Conservation (phyloP, 1,140 invertebrate species). For the Heliconius hermathena region DNA sequence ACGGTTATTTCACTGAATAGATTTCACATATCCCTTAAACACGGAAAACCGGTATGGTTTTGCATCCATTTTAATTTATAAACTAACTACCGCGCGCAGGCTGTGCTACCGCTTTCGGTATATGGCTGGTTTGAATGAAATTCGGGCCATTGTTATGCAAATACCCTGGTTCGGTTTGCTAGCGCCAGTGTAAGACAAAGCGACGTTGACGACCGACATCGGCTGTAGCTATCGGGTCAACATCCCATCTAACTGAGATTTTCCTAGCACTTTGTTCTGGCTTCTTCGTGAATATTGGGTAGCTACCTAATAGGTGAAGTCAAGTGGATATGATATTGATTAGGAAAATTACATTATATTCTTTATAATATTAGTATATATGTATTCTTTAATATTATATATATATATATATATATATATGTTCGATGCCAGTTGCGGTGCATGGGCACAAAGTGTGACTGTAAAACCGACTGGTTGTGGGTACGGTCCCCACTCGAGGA, state of each 20-base stretch:
- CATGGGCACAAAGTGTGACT: too few species aligned
- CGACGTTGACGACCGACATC: constrained; percentile 70
- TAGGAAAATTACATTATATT: not conserved
- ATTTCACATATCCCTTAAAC: constrained; percentile 21
- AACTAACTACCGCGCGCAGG: constrained; percentile 25
- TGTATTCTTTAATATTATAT: too few species aligned
- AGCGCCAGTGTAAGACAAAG: constrained; percentile 74
- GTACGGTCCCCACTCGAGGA: too few species aligned
- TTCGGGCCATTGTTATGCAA: constrained; percentile 76
- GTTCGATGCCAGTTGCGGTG: too few species aligned
- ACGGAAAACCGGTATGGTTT: constrained; percentile 21
- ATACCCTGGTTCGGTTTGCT: constrained; percentile 69
- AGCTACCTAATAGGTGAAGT: not conserved
- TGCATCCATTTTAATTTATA: constrained; percentile 33
- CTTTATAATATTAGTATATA: too few species aligned
- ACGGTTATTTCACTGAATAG: constrained; percentile 11
- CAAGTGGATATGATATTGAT: not conserved
- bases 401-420: too few species aligned
- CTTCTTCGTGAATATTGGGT: constrained; percentile 25
- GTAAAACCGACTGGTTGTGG: too few species aligned
- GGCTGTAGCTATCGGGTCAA: constrained; percentile 61
- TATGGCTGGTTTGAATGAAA: constrained; percentile 59
- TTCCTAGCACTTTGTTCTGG: constrained; percentile 50
- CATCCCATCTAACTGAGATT: constrained; percentile 53
- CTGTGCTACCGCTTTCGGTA: constrained; percentile 26